These are phyloP conservation scores for Anagyrus pseudococci DNA, from an alignment of 2,888 invertebrate genomes.

Conservation along the genomic window DNA sequence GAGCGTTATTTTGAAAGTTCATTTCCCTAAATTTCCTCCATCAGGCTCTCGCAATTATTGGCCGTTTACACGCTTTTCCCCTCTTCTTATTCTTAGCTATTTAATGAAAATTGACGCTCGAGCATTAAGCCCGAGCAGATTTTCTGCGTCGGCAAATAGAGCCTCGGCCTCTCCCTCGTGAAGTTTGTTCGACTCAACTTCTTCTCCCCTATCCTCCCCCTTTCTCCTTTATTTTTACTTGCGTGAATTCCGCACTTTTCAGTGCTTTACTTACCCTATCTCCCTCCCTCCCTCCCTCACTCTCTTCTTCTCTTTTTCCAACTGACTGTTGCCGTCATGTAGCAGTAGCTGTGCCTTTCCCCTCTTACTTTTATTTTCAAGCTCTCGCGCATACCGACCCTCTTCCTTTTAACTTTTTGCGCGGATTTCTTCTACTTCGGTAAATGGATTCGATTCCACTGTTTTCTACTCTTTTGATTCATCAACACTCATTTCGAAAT, in stretches of 20 bases:
- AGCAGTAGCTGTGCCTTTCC: too few relatives aligned
- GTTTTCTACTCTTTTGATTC: too few relatives aligned
- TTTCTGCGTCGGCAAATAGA: not conserved
- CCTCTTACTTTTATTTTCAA: too few relatives aligned
- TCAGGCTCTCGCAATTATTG: conserved; percentile 13
- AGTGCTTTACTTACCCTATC: not conserved
- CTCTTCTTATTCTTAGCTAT: conserved; percentile 1
- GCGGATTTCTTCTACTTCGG: too few relatives aligned
- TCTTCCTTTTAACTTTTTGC: too few relatives aligned
- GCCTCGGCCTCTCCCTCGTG: not conserved
- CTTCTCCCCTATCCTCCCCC: not conserved
- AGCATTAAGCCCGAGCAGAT: not conserved
- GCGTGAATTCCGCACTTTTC: conserved; percentile 40
- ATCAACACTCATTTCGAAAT: too few relatives aligned
- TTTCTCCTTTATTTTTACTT: conserved; percentile 42
- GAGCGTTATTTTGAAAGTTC: not conserved
- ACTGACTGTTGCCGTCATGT: too few relatives aligned
- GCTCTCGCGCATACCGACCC: too few relatives aligned
- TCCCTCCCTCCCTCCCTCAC: not conserved
- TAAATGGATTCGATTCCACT: too few relatives aligned
- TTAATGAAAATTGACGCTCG: conserved; percentile 10
- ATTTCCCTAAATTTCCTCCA: not conserved
- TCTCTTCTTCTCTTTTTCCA: too few relatives aligned
- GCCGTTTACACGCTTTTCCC: not conserved
- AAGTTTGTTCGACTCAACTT: not conserved